Conservation (phyloP, 1,140 invertebrate species). For the Schlechtendalia chinensis region DNA sequence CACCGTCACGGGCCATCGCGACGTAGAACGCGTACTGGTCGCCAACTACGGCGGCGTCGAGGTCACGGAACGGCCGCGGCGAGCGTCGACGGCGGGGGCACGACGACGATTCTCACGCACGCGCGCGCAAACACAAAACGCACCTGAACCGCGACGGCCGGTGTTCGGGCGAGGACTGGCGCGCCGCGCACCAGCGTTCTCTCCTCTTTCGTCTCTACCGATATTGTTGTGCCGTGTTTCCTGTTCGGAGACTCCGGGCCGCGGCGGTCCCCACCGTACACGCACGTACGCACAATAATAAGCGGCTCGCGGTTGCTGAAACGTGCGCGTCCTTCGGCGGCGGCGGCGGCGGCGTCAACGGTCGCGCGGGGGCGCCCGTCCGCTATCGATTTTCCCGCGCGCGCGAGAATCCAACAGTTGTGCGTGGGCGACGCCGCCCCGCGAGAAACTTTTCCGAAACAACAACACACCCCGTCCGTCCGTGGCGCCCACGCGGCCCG, state of each 20-base stretch:
- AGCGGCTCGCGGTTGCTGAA: neutral
- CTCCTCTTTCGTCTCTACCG: neutral
- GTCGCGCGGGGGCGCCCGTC: neutral
- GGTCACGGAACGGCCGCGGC: too few species aligned
- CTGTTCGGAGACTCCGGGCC: neutral
- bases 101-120: too few species aligned
- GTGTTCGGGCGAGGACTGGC: slow-evolving; percentile 19
- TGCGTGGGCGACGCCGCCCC: slow-evolving; percentile 23
- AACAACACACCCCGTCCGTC: neutral
- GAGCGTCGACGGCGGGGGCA: too few species aligned
- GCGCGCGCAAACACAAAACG: neutral
- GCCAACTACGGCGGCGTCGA: too few species aligned
- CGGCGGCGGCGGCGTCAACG: neutral
- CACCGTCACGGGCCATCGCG: neutral
- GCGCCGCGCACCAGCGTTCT: neutral
- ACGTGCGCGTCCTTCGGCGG: slow-evolving; percentile 3
- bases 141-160: slow-evolving; percentile 9
- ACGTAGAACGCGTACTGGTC: too few species aligned
- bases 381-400: slow-evolving; percentile 17
- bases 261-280: neutral
- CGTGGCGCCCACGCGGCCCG: neutral
- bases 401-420: slow-evolving; percentile 34
- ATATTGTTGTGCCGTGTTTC: neutral
- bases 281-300: neutral
- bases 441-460: too few species aligned